Evolutionary conservation across 2,888 invertebrate species (phyloP), one percentile per base, ranked within the genome.

Genomic region (Drosophila basisetae): DNA sequence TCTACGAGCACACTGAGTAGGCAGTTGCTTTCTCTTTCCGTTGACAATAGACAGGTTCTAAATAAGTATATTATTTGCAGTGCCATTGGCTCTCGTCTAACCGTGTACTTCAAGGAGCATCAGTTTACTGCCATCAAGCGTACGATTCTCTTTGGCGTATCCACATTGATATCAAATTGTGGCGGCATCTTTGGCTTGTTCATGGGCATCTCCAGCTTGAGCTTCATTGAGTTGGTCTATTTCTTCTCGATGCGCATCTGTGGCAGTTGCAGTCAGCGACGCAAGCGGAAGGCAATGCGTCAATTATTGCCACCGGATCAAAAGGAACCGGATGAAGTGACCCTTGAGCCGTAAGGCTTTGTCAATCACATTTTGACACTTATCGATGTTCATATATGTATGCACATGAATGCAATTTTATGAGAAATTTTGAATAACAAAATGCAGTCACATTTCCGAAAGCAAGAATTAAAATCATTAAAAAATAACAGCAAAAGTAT

Each of bases 81-180:
- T 72, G 91, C 94, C 16, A 91, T 94, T 76, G 94, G 94, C 87
- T 94, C 96, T 0, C 94, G 96, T 3, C 94, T 96, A 18, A 94
- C 95, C 82, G 94, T 96, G 18, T 96, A 95, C 93, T 96, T 96
- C 93, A 96, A 96, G 91, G 96, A 96, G 84, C 94, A 95, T 37
- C 96, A 96, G 89, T 96, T 96, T 81, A 95, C 96, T 56, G 95
- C 96, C 1, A 95, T 95, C 10, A 95, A 95, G 55, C 94, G 96
- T 4, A 95, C 95, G 0, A 95, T 96, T 83, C 92, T 96, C 30
- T 96, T 95, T 87, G 95, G 96, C 0, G 94, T 94, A 56, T 95
- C 95, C 0, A 96, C 96, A 76, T 95, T 96, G 85, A 94, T 96
- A 47, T 96, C 96, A 31, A 96, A 96, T 91, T 95, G 95, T 83